These are phyloP conservation scores for Garrulus glandarius DNA, from an alignment of 2,797 vertebrate genomes.

Conservation along the genomic window DNA sequence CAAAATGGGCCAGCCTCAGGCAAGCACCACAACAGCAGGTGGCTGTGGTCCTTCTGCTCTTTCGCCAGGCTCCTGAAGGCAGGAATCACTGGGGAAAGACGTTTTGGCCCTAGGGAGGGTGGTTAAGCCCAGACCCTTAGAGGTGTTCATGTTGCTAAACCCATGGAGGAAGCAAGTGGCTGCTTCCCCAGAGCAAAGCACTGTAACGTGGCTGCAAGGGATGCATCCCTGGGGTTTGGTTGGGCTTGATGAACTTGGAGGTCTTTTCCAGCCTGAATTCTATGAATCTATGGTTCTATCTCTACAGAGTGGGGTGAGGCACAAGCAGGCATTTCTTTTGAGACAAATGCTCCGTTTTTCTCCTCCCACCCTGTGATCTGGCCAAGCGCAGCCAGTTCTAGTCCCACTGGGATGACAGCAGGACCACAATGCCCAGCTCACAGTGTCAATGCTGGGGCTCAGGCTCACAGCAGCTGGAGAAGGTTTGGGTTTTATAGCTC, in stretches of 20 bases:
- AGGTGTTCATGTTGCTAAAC: neutral
- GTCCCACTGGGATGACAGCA: neutral
- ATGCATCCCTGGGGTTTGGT: neutral
- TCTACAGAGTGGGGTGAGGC: neutral
- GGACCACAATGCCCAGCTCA: neutral
- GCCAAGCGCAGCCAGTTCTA: neutral
- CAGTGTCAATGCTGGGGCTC: accelerated
- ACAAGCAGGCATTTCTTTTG: neutral
- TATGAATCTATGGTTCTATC: neutral
- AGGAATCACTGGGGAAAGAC: neutral
- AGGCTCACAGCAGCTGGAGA: neutral
- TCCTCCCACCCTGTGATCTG: accelerated
- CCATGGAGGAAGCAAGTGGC: accelerated
- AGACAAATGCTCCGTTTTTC: neutral
- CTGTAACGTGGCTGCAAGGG: accelerated
- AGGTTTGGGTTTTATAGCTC: neutral
- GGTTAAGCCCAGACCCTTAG: neutral
- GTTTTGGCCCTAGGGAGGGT: neutral
- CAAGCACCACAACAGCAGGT: neutral
- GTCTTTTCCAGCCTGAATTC: neutral
- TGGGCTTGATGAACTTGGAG: neutral
- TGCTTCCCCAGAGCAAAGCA: neutral
- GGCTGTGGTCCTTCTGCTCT: neutral
- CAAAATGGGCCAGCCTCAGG: neutral
- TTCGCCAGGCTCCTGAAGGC: accelerated